Evolutionary conservation across 2,797 vertebrate genomes (phyloP).

Genomic region (Nannoperca australis): DNA sequence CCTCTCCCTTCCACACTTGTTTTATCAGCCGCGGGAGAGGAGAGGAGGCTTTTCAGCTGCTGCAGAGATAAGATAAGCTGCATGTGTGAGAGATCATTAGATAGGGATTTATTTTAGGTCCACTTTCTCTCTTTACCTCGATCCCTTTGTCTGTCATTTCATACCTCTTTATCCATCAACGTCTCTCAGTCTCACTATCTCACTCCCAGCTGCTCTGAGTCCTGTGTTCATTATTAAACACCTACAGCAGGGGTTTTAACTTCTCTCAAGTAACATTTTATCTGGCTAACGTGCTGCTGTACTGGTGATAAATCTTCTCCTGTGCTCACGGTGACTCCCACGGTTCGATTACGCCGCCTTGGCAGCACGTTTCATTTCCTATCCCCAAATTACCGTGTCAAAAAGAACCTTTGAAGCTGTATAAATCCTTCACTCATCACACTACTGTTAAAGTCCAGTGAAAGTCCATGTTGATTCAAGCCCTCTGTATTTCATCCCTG

Average conservation of each 20-base stretch:
- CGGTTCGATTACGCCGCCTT: conserved; percentile 69
- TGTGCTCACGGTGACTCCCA: conserved; percentile 60
- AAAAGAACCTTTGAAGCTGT: conserved; percentile 34
- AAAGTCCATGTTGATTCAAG: conserved; percentile 74
- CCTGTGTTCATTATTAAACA: conserved; percentile 47
- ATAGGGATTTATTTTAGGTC: conserved; percentile 22
- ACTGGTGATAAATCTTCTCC: conserved; percentile 71
- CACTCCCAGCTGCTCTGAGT: conserved; percentile 4
- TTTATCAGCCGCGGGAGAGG: conserved; percentile 48
- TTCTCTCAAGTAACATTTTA: conserved; percentile 74
- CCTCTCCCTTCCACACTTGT: conserved; percentile 53
- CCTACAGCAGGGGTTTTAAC: conserved; percentile 51
- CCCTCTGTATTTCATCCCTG: conserved; percentile 64
- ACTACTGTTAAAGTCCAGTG: conserved; percentile 59
- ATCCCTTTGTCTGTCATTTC: conserved; percentile 14
- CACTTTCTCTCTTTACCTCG: conserved; percentile 17
- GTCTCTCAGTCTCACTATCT: conserved; percentile 18
- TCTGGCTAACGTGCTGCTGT: conserved; percentile 58
- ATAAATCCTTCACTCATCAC: conserved; percentile 73
- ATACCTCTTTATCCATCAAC: conserved; percentile 40
- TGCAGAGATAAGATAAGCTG: conserved; percentile 38
- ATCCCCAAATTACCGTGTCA: conserved; percentile 63
- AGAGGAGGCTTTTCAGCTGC: conserved; percentile 59
- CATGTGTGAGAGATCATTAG: conserved; percentile 48
- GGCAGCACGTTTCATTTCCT: conserved; percentile 67